Conservation (phyloP, 2,113 vertebrate species). For the Sus scrofa region T2T-Sscrofa CM000817.6:97038501-97039000, state of each 20-base stretch:
- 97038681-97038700: not conserved
- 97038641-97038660: not conserved
- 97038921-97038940: not conserved
- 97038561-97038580: not conserved
- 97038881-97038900: not conserved
- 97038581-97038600: not conserved
- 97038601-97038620: not conserved
- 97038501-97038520: not conserved
- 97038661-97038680: not conserved
- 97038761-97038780: not conserved
- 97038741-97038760: not conserved
- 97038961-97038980: not conserved
- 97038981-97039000: not conserved
- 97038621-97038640: not conserved
- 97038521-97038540: not conserved
- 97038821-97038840: not conserved
- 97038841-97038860: not conserved
- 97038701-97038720: not conserved
- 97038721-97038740: not conserved
- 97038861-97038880: slow-evolving; percentile 42
- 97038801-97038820: not conserved
- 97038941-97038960: not conserved
- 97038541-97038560: not conserved
- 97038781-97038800: not conserved
- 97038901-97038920: slow-evolving; percentile 32